These are phyloP conservation scores for Delia radicum DNA, from an alignment of 1,140 invertebrate species.

Conservation along the genomic window DNA sequence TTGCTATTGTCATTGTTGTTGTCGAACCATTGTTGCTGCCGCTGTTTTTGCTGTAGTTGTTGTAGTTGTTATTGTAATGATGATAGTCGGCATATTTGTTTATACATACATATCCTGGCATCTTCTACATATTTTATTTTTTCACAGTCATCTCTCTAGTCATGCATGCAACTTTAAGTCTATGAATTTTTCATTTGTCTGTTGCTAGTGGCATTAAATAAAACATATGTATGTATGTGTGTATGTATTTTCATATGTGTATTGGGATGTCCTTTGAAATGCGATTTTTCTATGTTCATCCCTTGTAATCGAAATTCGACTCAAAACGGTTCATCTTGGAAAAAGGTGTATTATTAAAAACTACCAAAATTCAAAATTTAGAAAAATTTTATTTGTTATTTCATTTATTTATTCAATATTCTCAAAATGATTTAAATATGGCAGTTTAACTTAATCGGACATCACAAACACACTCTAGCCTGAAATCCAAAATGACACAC, in stretches of 20 bases:
- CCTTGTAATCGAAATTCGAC: no score
- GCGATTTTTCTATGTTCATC: no score
- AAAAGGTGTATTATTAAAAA: no score
- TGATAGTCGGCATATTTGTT: conserved; percentile 20
- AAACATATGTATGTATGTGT: not conserved
- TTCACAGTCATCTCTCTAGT: not conserved
- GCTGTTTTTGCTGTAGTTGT: not conserved
- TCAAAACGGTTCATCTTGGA: no score
- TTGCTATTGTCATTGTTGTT: not conserved
- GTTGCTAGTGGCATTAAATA: conserved; percentile 11
- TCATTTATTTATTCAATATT: no score
- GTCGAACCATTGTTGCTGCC: not conserved
- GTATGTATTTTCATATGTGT: not conserved
- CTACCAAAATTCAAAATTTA: no score
- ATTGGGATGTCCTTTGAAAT: no score
- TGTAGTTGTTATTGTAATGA: not conserved
- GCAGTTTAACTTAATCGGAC: no score
- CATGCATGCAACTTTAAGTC: conserved; percentile 10
- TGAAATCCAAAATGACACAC: no score
- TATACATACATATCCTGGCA: not conserved
- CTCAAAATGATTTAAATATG: no score
- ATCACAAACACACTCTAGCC: no score
- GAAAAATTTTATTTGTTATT: no score
- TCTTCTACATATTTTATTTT: not conserved
- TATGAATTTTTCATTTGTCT: conserved; percentile 18